Conservation (phyloP, 2,797 vertebrate genomes). For the Sylvilagus floridanus region DNA sequence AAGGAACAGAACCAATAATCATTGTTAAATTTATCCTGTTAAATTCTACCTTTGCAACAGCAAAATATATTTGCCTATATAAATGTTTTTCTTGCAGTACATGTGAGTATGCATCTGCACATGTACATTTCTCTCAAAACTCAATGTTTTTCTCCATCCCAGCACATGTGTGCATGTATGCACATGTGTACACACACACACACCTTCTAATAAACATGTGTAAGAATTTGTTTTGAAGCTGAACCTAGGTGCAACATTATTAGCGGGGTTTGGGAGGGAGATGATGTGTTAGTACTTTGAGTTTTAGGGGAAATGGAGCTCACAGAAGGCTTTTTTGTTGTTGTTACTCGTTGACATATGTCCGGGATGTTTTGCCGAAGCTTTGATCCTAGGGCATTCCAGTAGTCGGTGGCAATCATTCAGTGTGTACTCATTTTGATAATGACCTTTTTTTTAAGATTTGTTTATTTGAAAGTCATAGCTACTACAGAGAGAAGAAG, state of each 20-base stretch:
- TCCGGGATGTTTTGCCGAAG: too few relatives aligned
- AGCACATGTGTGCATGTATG: too few relatives aligned
- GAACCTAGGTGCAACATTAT: neutral
- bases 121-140: neutral
- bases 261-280: neutral
- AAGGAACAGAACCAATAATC: fast-evolving
- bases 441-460: too few relatives aligned
- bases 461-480: too few relatives aligned
- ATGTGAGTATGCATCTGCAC: neutral
- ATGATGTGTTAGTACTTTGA: neutral
- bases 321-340: too few relatives aligned
- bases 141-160: neutral
- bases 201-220: neutral
- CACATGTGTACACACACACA: neutral
- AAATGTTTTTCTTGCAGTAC: neutral
- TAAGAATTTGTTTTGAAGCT: neutral
- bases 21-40: neutral
- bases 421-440: too few relatives aligned
- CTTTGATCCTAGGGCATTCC: neutral
- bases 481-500: too few relatives aligned
- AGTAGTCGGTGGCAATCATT: too few relatives aligned
- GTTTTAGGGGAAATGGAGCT: neutral
- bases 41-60: neutral
- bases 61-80: neutral
- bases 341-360: too few relatives aligned